Conservation (phyloP, 2,797 vertebrate species). For the Coregonus suidteri region DNA sequence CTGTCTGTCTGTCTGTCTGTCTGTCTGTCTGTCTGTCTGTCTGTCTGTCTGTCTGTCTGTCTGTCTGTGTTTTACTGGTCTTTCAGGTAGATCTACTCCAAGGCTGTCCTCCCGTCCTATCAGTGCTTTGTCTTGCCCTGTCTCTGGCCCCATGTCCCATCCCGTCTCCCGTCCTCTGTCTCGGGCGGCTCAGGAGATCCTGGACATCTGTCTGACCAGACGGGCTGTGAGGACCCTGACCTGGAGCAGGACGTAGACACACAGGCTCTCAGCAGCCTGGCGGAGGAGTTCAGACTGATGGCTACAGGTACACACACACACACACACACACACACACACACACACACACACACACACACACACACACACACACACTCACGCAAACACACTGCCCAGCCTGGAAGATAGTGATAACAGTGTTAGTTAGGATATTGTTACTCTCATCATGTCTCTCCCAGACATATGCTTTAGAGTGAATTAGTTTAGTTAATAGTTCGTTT, state of each 20-base stretch:
- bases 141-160: neutral
- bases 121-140: too few species aligned
- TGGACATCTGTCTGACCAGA: constrained; percentile 72
- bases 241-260: constrained; percentile 63
- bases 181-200: constrained; percentile 69
- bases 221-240: constrained; percentile 62
- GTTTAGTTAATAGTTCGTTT: too few species aligned
- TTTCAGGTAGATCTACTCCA: too few species aligned
- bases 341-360: too few species aligned
- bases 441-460: neutral
- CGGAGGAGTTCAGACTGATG: constrained; percentile 73
- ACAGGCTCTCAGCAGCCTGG: constrained; percentile 70
- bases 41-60: too few species aligned
- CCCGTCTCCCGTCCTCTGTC: constrained; percentile 37
- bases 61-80: too few species aligned
- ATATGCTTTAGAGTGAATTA: neutral
- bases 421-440: neutral
- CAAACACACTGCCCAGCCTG: neutral
- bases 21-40: neutral
- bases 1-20: neutral
- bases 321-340: neutral
- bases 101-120: too few species aligned
- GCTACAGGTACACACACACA: constrained; percentile 30
- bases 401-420: neutral
- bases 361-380: too few species aligned